These are phyloP conservation scores for Morinoia aosen DNA, from an alignment of 2,888 invertebrate genomes.

Conservation along the genomic window DNA sequence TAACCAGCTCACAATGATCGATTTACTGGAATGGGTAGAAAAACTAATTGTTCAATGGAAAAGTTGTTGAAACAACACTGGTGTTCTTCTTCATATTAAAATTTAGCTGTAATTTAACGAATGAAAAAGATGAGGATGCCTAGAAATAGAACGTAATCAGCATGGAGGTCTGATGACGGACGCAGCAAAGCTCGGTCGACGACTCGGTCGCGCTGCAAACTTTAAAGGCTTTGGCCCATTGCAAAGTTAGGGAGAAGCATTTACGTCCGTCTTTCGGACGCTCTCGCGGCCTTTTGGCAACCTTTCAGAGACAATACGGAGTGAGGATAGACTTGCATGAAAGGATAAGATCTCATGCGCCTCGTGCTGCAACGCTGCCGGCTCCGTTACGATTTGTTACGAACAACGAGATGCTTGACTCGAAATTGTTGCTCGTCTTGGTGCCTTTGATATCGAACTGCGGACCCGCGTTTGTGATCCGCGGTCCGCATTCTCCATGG, in stretches of 20 bases:
- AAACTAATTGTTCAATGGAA: too few relatives aligned
- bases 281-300: constrained; percentile 37
- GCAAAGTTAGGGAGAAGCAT: constrained; percentile 41
- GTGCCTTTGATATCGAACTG: constrained; percentile 40
- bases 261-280: constrained; percentile 30
- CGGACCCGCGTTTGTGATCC: constrained; percentile 30
- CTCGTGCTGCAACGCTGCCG: background rate
- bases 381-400: background rate
- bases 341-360: background rate
- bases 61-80: too few relatives aligned
- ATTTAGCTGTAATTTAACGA: background rate
- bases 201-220: constrained; percentile 8
- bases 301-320: constrained; percentile 37
- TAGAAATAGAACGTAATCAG: constrained; percentile 1
- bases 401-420: background rate
- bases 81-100: too few relatives aligned
- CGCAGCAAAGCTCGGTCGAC: background rate
- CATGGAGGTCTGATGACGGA: background rate
- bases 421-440: constrained; percentile 36
- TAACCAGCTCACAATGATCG: too few relatives aligned
- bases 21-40: too few relatives aligned
- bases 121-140: background rate
- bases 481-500: constrained; percentile 18
- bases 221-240: constrained; percentile 41
- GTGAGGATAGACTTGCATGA: background rate